These are phyloP conservation scores for Ophion obscuratus DNA, from an alignment of 2,888 invertebrate species.

Conservation along the genomic window DNA sequence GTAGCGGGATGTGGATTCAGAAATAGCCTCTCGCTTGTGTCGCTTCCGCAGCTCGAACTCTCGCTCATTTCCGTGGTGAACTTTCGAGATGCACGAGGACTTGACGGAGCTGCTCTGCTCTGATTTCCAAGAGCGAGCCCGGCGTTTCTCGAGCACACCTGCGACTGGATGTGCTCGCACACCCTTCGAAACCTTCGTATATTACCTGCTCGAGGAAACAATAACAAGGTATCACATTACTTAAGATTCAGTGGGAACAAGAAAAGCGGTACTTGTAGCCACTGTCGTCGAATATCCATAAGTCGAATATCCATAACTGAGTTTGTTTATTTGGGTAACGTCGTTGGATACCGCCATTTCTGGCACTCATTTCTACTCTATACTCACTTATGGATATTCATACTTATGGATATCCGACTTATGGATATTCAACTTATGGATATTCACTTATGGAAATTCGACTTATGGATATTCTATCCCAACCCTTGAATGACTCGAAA, in stretches of 20 bases:
- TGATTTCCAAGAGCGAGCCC: slow-evolving; percentile 78
- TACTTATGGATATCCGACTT: too few relatives aligned
- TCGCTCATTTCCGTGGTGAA: slow-evolving; percentile 89
- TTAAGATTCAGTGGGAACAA: background rate
- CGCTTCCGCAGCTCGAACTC: slow-evolving; percentile 89
- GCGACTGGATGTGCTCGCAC: slow-evolving; percentile 97
- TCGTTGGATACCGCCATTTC: too few relatives aligned
- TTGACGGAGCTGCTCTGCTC: slow-evolving; percentile 86
- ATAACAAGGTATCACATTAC: slow-evolving; percentile 1
- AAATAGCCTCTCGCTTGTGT: slow-evolving; percentile 88
- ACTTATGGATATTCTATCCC: too few relatives aligned
- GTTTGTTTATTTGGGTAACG: too few relatives aligned
- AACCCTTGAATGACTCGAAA: too few relatives aligned
- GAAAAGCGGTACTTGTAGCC: too few relatives aligned
- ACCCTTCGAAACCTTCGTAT: slow-evolving; percentile 97
- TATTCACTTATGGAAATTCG: too few relatives aligned
- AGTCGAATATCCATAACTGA: too few relatives aligned
- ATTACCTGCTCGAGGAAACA: slow-evolving; percentile 88
- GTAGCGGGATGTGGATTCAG: slow-evolving; percentile 84
- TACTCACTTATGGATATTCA: too few relatives aligned
- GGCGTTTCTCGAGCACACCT: slow-evolving; percentile 87
- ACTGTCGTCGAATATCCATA: too few relatives aligned
- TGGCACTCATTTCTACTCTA: too few relatives aligned
- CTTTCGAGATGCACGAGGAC: slow-evolving; percentile 88
- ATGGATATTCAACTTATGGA: too few relatives aligned